Percentiles rank a stretch among this genome's conserved stretches.
phyloP scores from a whole-genome alignment of 2,113 vertebrate genomes.

The Osmerus eperlanus region DNA sequence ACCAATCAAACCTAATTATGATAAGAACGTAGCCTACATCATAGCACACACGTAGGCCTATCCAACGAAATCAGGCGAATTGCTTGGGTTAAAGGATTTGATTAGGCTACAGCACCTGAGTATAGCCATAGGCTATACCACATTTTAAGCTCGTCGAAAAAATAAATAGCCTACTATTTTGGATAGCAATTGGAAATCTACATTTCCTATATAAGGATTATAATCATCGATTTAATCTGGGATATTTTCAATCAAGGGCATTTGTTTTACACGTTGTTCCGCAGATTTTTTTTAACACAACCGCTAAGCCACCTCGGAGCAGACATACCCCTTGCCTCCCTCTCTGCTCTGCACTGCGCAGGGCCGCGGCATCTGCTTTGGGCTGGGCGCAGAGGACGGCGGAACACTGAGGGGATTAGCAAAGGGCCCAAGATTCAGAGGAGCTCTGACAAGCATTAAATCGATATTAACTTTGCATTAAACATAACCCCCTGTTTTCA shows the following conservation, averaged over 20 bases:
- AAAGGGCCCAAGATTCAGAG: slow-evolving; percentile 48
- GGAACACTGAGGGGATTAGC: slow-evolving; percentile 68
- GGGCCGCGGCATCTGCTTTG: slow-evolving; percentile 53
- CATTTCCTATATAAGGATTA: background rate
- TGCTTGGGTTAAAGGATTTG: too few relatives aligned
- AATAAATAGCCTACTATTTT: too few relatives aligned
- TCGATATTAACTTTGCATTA: slow-evolving; percentile 76
- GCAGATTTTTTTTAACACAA: slow-evolving; percentile 28
- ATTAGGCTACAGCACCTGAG: too few relatives aligned
- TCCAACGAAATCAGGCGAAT: too few relatives aligned
- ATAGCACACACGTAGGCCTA: too few relatives aligned
- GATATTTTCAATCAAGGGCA: slow-evolving; percentile 12
- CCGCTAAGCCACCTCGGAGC: slow-evolving; percentile 1
- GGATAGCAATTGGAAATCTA: too few relatives aligned
- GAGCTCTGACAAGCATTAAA: slow-evolving; percentile 70
- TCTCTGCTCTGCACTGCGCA: background rate
- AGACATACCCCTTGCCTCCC: slow-evolving; percentile 1
- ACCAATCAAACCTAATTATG: too few relatives aligned
- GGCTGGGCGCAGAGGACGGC: slow-evolving; percentile 32
- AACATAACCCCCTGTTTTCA: slow-evolving; percentile 62
- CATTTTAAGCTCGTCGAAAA: too few relatives aligned
- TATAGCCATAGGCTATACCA: too few relatives aligned
- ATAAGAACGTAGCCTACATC: too few relatives aligned
- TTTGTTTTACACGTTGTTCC: background rate
- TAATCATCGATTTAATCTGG: background rate